Base-by-base conservation (phyloP, 2,888 invertebrate genomes). In the Amphipoea lucens region DNA sequence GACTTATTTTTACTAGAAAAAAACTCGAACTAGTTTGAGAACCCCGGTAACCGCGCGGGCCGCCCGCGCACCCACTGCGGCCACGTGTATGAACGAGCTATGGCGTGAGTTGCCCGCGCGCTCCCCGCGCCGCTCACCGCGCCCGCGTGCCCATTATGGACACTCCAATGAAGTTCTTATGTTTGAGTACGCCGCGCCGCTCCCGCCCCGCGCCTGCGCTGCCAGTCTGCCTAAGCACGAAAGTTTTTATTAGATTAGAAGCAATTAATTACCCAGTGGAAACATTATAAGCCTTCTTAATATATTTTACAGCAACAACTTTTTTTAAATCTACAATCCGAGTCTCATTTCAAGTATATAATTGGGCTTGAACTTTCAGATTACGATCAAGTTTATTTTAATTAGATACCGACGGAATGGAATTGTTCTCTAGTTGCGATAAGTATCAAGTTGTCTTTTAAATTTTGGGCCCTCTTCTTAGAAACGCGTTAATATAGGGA, bases 321-420 rank as follows among this genome's bases (percentile, higher is more conserved):
- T 83, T 86, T 78, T 81, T n/a, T 71, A 54, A 77, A 83, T 81
- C 71, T 78, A 0, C 77, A 72, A 76, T 78, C 68, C 45, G 63
- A 78, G 78, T 65, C 78, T 84, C 74, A 82, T 86, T 86, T 79
- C 79, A 82, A 83, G 79, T 81, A 82, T 42, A 88, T 88, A 85
- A 89, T 87, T 88, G 84, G 74, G 66, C 74, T 69, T 84, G 66
- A 89, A 89, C 82, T 88, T 88, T 84, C 73, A 76, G 75, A 87
- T 85, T 82, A 72, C 72, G 74, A 82, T 86, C 86, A 84, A 86
- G 82, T 89, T 84, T 84, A 66, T 86, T 82, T 80, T 88, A 88
- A 89, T 88, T 89, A 89, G 76, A 79, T 79, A 74, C 69, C 63
- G 48, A 40, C 40, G 74, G 60, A 65, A 76, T 75, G 65, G 74